Conservation (phyloP, 2,797 vertebrate species). For the Mastacembelus armatus region DNA sequence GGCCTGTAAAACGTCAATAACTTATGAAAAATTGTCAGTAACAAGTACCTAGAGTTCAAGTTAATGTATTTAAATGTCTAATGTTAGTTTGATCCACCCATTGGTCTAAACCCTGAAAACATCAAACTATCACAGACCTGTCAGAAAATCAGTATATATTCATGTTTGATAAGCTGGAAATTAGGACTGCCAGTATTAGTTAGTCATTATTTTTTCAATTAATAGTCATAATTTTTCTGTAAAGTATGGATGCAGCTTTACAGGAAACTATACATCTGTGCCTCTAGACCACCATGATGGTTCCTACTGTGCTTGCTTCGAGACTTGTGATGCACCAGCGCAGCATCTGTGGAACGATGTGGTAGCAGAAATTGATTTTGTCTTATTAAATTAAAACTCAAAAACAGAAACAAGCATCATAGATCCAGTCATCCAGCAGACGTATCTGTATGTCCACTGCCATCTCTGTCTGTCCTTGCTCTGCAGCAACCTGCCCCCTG, state of each 20-base stretch:
- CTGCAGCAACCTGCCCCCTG: constrained; percentile 41
- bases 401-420: neutral
- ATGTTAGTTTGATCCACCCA: neutral
- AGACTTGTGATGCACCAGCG: neutral
- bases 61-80: too few relatives aligned
- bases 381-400: constrained; percentile 21
- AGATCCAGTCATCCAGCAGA: neutral
- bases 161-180: neutral
- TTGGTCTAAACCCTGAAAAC: neutral
- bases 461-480: constrained; percentile 56
- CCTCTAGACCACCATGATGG: neutral
- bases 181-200: neutral
- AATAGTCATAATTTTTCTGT: too few relatives aligned
- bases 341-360: neutral
- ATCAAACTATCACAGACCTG: neutral
- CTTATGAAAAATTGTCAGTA: neutral
- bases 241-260: neutral
- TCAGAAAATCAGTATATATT: neutral
- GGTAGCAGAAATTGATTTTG: constrained; percentile 1
- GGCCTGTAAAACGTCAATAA: neutral
- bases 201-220: neutral
- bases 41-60: neutral
- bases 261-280: neutral
- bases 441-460: neutral
- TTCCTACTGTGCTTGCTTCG: neutral